Base-by-base conservation (phyloP, 2,113 vertebrate genomes). In the Corynorhinus townsendii region DNA sequence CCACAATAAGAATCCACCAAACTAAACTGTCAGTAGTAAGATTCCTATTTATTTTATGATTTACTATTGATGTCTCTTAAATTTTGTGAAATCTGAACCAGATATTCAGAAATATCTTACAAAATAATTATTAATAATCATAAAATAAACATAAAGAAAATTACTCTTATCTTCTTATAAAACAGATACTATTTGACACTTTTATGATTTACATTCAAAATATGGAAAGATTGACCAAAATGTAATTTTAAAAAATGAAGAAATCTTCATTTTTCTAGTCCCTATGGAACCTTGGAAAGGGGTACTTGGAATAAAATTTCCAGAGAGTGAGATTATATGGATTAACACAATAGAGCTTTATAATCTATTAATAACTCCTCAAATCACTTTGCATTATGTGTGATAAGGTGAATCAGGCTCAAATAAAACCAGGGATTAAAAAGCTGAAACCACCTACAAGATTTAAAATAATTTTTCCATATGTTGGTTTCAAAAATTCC, bases 361-460 rank as follows among this genome's bases (percentile, higher is more conserved):
- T 81, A 89, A 11, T 72, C 3, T 3, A 69, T 11, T 69, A 91
- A 40, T 83, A 82, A 19, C 17, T 2, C 40, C 35, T 64, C 77
- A 69, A 49, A 16, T 85, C 52, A 85, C 35, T 94, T 69, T 96
- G 59, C 86, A 79, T 72, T 93, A 15, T 76, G 20, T 33, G 10
- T 38, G 91, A 84, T 16, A 62, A 94, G 40, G 52, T 81, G 73
- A 96, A 59, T 89, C 52, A 86, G 40, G 69, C 19, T 93, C 38
- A 11, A 68, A 86, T 75, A 93, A 94, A 94, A 75, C 17, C 17
- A 88, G 5, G 9, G 49, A 52, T n/a, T 72, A 96, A 91, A 80
- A 75, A 80, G 0, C 22, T 79, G 35, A 90, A 87, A 73, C 56
- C 68, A 93, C 9, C 38, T 2, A 6, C 17, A 3, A 1, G 49